Conservation (phyloP, 2,888 invertebrate species). For the Anarsia innoxiella region DNA sequence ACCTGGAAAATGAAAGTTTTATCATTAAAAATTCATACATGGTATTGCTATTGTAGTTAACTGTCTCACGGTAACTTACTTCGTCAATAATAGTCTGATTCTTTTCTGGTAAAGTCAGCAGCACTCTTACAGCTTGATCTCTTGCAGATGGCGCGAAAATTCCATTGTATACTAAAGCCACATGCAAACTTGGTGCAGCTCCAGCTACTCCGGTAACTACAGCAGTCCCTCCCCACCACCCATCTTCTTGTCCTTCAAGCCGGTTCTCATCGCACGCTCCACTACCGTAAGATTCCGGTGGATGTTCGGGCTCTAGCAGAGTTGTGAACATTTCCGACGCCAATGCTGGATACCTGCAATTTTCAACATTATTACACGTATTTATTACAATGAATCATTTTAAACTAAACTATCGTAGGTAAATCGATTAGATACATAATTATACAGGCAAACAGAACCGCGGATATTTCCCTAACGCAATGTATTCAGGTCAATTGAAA, state of each 20-base stretch:
- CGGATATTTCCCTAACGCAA: slow-evolving; percentile 5
- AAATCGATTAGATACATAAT: too few species aligned
- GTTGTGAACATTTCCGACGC: slow-evolving; percentile 89
- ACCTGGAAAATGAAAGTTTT: slow-evolving; percentile 50
- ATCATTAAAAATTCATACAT: too few species aligned
- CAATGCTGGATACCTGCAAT: slow-evolving; percentile 79
- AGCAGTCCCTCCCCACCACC: slow-evolving; percentile 92
- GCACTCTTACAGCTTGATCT: slow-evolving; percentile 81
- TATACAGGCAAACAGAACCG: too few species aligned
- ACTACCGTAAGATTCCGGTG: slow-evolving; percentile 77
- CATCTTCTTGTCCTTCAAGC: slow-evolving; percentile 69
- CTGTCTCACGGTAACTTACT: too few species aligned
- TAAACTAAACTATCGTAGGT: too few species aligned
- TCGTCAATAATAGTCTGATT: slow-evolving; percentile 84
- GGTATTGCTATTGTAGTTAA: too few species aligned
- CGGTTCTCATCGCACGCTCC: slow-evolving; percentile 74
- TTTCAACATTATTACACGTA: background rate
- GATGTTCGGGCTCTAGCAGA: slow-evolving; percentile 79
- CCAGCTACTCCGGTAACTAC: slow-evolving; percentile 88
- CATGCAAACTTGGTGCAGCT: slow-evolving; percentile 85
- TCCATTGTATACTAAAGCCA: slow-evolving; percentile 88
- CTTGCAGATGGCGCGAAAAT: slow-evolving; percentile 79
- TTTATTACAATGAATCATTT: background rate
- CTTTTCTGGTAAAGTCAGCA: slow-evolving; percentile 81
- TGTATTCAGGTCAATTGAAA: slow-evolving; percentile 9